Evolutionary conservation across 2,888 invertebrate species (phyloP), one percentile per base, ranked within the genome.

Genomic region (Hipparchia semele): DNA sequence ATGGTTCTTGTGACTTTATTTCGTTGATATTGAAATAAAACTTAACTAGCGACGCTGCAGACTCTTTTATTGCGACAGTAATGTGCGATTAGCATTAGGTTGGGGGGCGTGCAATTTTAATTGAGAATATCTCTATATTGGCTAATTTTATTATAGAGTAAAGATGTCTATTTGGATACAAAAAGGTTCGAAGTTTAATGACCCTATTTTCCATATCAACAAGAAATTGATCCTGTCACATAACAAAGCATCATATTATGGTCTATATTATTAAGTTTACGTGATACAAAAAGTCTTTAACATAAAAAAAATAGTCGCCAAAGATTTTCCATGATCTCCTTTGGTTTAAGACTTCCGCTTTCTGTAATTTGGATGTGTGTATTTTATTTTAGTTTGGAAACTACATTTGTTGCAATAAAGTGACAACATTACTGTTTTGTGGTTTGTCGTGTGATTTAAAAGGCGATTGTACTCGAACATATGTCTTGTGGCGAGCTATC

Each of bases 241-340:
- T 58, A 39, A 39, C 39, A 39, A 4, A 39, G 39, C 39, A 39
- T 39, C 39, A 39, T 39, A 39, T 58, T 58, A 23, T 58, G 49
- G 7, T 49, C 49, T 6, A 6, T 8, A 49, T 5, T 1, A 6
- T 53, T 6, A 51, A 33, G 6, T 6, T 33, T 23, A 33, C 33
- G 12, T 65, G 53, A 65, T 53, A 65, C 53, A 65, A 23, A 64
- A 33, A 65, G 65, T 62, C 49, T 62, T 58, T 60, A 10, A 60
- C 58, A 58, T 58, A 23, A 13, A 8, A 58, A 51, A 49, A 8
- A 12, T 13, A 33, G 53, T 65, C 65, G 33, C 65, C 65, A 65
- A 65, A 65, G 65, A 65, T 33, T 65, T 65, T 65, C 65, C 51
- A 53, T 65, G 65, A 65, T 65, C 65, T 65, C 65, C 65, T 65